Conservation (phyloP, 2,888 invertebrate species). For the Lumbricus terrestris region DNA sequence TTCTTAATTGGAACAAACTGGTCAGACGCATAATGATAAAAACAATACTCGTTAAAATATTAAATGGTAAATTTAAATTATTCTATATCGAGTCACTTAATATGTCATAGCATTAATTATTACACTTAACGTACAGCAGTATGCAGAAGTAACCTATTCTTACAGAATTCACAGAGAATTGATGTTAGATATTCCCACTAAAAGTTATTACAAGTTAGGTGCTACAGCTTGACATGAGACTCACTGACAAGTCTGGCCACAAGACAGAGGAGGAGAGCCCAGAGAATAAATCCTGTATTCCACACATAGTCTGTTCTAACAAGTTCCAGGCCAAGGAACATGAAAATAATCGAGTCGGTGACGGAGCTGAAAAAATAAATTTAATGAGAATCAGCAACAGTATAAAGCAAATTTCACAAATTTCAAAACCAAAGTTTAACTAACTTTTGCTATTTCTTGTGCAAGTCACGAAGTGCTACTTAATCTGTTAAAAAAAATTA, state of each 20-base stretch:
- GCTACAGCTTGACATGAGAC: conserved; percentile 14
- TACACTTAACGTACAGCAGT: too few species aligned
- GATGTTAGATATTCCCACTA: too few species aligned
- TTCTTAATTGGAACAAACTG: too few species aligned
- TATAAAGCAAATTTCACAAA: neutral
- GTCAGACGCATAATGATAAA: too few species aligned
- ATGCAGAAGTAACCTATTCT: too few species aligned
- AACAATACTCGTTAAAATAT: too few species aligned
- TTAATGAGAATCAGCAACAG: neutral
- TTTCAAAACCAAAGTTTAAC: neutral
- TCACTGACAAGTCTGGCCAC: conserved; percentile 60
- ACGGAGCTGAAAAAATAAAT: conserved; percentile 56
- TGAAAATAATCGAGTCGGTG: conserved; percentile 65
- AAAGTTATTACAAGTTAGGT: too few species aligned
- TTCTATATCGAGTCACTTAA: too few species aligned
- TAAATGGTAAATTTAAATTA: too few species aligned
- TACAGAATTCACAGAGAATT: too few species aligned
- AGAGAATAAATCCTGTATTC: conserved; percentile 62
- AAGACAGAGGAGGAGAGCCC: conserved; percentile 60
- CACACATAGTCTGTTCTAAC: conserved; percentile 60
- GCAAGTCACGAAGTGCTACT: neutral
- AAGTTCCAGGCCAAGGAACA: conserved; percentile 64
- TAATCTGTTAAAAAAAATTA: too few species aligned
- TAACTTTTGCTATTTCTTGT: neutral
- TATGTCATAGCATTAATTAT: too few species aligned